phyloP scores from a whole-genome alignment of 2,797 vertebrate genomes.

The Anas flavirostris region DNA sequence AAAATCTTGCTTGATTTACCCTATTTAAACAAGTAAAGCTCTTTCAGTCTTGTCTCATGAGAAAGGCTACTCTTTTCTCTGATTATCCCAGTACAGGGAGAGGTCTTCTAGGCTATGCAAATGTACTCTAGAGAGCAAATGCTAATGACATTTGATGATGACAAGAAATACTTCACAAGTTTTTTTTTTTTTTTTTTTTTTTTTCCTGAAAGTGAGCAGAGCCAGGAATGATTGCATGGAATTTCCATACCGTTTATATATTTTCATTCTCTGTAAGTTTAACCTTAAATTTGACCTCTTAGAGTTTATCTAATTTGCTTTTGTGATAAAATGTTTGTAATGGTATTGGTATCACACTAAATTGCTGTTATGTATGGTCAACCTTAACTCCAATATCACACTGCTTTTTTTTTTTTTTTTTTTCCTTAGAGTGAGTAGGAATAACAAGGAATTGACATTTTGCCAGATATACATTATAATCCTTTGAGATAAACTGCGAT shows the following conservation, averaged over 20 bases:
- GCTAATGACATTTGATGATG: background rate
- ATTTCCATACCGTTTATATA: background rate
- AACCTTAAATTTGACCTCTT: background rate
- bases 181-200: background rate
- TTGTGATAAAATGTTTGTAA: background rate
- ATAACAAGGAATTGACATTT: conserved; percentile 43
- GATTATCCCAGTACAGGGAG: background rate
- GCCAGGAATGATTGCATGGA: background rate
- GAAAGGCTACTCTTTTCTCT: background rate
- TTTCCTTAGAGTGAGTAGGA: background rate
- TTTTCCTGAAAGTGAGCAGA: background rate
- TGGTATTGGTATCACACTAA: background rate
- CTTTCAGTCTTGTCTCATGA: background rate
- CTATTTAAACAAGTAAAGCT: background rate
- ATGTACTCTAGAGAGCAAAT: background rate
- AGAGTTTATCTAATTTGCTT: background rate
- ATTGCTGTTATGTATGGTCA: background rate
- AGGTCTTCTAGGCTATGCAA: background rate
- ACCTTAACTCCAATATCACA: conserved; percentile 1
- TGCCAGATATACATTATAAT: conserved; percentile 22
- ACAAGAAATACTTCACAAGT: background rate
- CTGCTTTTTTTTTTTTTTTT: background rate
- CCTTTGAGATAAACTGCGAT: background rate
- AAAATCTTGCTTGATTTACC: background rate
- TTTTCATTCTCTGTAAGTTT: background rate